Conservation (phyloP, 23 tunicate genomes). For the Trididemnum miniatum region DNA sequence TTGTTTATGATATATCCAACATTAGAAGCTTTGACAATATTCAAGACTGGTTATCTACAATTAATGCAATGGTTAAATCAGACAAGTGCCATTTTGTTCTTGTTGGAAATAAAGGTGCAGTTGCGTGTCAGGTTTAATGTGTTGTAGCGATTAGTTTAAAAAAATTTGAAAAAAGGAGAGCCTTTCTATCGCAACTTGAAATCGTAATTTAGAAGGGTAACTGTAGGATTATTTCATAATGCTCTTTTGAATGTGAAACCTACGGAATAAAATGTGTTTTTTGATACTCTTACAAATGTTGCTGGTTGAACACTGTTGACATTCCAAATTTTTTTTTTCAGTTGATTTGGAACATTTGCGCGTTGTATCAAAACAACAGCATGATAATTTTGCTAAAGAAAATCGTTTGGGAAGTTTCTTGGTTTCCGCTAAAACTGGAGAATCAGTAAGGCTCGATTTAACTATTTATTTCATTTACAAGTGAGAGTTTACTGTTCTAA, state of each 20-base stretch:
- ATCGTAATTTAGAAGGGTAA: neutral
- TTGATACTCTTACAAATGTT: no score
- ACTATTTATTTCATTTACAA: no score
- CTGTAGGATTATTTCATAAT: no score
- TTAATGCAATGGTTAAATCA: constrained; percentile 27
- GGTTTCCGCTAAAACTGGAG: constrained; percentile 94
- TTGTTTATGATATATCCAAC: constrained; percentile 88
- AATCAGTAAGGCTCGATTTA: no score
- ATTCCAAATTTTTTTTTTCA: constrained; percentile 5
- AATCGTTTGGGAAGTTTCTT: constrained; percentile 61
- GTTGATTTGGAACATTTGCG: constrained; percentile 89
- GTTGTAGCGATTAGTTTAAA: no score
- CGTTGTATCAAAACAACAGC: constrained; percentile 56
- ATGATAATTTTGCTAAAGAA: constrained; percentile 66
- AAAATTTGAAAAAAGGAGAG: no score
- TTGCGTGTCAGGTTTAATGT: no score
- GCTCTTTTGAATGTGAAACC: no score
- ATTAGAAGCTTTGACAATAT: constrained; percentile 77
- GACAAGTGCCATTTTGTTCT: constrained; percentile 51
- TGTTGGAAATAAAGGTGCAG: constrained; percentile 86
- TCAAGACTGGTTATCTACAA: constrained; percentile 65
- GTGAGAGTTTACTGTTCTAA: no score
- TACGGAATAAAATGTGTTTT: no score
- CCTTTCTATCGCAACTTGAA: no score
- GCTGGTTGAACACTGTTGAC: neutral